Conservation (phyloP, 2,888 invertebrate species). For the Unio pictorum region DNA sequence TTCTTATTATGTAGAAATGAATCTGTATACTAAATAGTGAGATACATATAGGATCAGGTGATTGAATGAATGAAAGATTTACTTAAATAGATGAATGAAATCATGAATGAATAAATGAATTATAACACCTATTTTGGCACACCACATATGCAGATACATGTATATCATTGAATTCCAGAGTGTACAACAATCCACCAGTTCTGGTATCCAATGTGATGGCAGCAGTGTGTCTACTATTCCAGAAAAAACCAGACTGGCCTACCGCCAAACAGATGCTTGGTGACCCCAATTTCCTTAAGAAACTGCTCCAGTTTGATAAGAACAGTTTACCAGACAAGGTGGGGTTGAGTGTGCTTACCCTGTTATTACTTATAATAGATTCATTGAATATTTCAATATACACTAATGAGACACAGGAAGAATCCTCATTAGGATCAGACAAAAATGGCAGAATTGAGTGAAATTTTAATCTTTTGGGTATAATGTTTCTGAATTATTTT, state of each 20-base stretch:
- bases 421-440: no score
- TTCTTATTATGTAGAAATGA: no score
- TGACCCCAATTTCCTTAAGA: conserved; percentile 67
- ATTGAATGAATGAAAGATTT: background rate
- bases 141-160: background rate
- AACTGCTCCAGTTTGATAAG: conserved; percentile 67
- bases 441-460: no score
- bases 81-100: background rate
- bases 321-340: conserved; percentile 68
- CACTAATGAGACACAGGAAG: no score
- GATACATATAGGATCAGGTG: no score
- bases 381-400: background rate
- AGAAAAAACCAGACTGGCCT: conserved; percentile 69
- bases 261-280: conserved; percentile 67
- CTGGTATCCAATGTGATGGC: conserved; percentile 68
- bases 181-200: conserved; percentile 66
- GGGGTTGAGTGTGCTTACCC: background rate
- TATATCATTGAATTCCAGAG: conserved; percentile 39
- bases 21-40: no score
- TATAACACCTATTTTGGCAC: background rate
- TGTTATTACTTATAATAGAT: background rate
- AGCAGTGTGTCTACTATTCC: conserved; percentile 69
- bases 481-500: no score
- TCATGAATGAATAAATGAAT: background rate
- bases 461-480: no score